These are phyloP conservation scores for Ascaphus truei DNA, from an alignment of 2,113 vertebrate species.

Conservation along the genomic window DNA sequence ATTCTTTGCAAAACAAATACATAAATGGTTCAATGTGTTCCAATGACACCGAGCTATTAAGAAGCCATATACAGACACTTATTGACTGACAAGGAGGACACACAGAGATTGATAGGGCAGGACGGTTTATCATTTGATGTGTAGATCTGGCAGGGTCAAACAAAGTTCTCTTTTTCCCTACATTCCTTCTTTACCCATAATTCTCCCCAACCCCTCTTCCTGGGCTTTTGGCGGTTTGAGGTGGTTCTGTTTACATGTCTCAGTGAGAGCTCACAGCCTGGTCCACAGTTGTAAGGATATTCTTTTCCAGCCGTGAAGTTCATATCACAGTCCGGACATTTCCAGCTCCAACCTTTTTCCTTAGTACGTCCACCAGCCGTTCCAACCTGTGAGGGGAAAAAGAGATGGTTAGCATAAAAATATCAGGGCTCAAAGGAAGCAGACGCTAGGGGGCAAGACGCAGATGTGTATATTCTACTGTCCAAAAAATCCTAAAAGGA, in stretches of 20 bases:
- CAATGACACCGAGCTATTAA: too few relatives aligned
- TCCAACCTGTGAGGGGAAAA: slow-evolving; percentile 76
- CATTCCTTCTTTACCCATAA: not conserved
- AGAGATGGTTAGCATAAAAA: too few relatives aligned
- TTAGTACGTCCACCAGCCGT: slow-evolving; percentile 91
- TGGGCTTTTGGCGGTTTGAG: not conserved
- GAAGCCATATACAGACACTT: too few relatives aligned
- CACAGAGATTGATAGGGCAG: too few relatives aligned
- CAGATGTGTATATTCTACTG: too few relatives aligned
- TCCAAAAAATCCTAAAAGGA: too few relatives aligned
- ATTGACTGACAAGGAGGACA: too few relatives aligned
- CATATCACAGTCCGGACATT: slow-evolving; percentile 86
- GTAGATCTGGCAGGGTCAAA: not conserved
- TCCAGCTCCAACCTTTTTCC: slow-evolving; percentile 93
- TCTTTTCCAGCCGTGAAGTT: slow-evolving; percentile 66
- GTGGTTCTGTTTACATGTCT: slow-evolving; percentile 69
- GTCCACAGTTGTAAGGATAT: slow-evolving; percentile 81
- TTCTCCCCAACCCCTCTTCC: too few relatives aligned
- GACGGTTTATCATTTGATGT: too few relatives aligned
- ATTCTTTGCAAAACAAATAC: too few relatives aligned
- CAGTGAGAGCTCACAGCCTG: slow-evolving; percentile 77
- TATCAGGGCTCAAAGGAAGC: slow-evolving; percentile 56
- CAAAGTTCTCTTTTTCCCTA: not conserved
- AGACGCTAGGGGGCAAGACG: slow-evolving; percentile 55
- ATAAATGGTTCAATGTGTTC: too few relatives aligned